Evolutionary conservation across 2,113 vertebrate species (phyloP), one percentile per base, ranked within the genome.

Genomic region (Tragelaphus strepsiceros): DNA sequence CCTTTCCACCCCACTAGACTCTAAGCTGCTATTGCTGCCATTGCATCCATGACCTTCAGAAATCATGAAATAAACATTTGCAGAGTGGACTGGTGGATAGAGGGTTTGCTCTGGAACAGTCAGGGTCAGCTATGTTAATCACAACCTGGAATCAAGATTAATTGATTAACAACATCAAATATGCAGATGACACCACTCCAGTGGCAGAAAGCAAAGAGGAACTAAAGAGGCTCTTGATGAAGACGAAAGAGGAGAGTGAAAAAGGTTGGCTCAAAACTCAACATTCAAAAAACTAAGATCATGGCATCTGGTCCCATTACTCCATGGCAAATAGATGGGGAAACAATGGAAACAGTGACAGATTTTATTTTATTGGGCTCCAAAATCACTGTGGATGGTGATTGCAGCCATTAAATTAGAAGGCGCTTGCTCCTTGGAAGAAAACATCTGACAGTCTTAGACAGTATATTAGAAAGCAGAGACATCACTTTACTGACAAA

Each of bases 21-120:
- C 61, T 28, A 88, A 91, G 77, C 71, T 71, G 90, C 80, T 53
- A 7, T 0, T 12, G 77, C 71, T 71, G 90, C 80, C 53, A 7
- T 0, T 12, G 58, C 58, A 24, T 35, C 43, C 46, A 6, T 1
- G 22, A 56, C 24, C 16, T 61, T 46, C 5, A 49, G 84, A n/a
- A 74, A 83, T 30, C 74, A 81, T 58, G 92, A 77, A 91, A 84
- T 93, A 30, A 67, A 59, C 74, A 62, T 86, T 56, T 67, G 3
- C 53, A 89, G 58, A 24, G 13, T 9, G 3, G 35, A 19, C 10
- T 0, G 16, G 22, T 5, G 30, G 58, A 35, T 77, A 61, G 54
- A 61, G 19, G 7, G 88, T 58, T 83, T 96, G 59, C 35, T 94
- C 61, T 22, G 88, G 94, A 95, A 85, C 71, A 46, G 96, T 96